Conservation (phyloP, 2,113 vertebrate species). For the Choloepus hoffmanni region DNA sequence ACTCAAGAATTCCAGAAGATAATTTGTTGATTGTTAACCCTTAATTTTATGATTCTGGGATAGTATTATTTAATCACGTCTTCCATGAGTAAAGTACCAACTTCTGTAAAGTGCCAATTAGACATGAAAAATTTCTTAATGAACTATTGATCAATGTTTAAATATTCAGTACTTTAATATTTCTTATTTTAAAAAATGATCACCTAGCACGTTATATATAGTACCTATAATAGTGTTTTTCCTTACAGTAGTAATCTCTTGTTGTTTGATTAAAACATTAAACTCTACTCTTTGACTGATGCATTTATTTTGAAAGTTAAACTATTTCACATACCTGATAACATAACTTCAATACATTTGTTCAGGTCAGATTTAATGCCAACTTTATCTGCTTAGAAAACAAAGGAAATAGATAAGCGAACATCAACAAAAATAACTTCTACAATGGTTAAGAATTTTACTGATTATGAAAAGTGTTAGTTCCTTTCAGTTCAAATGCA, state of each 20-base stretch:
- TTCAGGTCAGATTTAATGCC: neutral
- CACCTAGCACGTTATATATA: neutral
- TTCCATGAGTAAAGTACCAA: constrained; percentile 23
- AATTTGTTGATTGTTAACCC: constrained; percentile 44
- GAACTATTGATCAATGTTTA: neutral
- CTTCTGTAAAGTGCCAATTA: constrained; percentile 57
- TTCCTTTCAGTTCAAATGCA: neutral
- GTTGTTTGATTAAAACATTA: constrained; percentile 8
- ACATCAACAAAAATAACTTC: constrained; percentile 3
- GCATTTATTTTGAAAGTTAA: neutral
- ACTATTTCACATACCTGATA: constrained; percentile 34
- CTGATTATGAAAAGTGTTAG: neutral
- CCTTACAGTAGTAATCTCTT: neutral
- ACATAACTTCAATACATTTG: neutral
- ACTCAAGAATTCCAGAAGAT: constrained; percentile 26
- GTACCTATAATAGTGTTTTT: neutral
- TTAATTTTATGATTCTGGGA: constrained; percentile 1
- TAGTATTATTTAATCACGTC: constrained; percentile 39
- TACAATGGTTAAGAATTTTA: neutral
- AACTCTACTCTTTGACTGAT: neutral
- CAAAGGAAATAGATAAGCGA: neutral
- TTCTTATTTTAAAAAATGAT: constrained; percentile 34
- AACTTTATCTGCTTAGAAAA: neutral
- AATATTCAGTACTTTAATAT: constrained; percentile 14
- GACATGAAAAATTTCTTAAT: neutral